phyloP scores from a whole-genome alignment of 2,888 invertebrate species.

The Artemia sinica region DNA sequence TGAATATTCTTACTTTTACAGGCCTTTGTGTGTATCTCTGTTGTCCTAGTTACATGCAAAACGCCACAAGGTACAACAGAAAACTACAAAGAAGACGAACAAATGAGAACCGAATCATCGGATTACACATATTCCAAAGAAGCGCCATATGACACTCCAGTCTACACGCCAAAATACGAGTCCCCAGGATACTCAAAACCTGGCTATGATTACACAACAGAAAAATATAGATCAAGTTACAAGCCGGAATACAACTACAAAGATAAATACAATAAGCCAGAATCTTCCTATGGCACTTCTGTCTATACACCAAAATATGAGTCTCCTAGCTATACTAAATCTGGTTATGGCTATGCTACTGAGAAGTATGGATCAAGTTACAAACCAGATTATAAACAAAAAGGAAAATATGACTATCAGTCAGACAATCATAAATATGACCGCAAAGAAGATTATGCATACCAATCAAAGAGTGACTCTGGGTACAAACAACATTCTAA shows the following conservation, averaged over 20 bases:
- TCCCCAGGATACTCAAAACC: not conserved
- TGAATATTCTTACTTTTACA: too few relatives aligned
- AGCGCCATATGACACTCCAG: too few relatives aligned
- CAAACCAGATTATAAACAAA: not conserved
- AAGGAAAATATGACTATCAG: not conserved
- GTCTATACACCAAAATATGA: too few relatives aligned
- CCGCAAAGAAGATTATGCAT: not conserved
- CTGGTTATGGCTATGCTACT: too few relatives aligned
- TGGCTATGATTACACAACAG: not conserved
- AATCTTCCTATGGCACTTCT: too few relatives aligned
- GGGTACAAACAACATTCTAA: not conserved
- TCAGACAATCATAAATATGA: not conserved
- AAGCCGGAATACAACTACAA: not conserved
- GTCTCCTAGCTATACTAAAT: too few relatives aligned
- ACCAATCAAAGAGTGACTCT: not conserved
- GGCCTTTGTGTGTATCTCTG: too few relatives aligned
- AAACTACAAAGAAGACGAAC: too few relatives aligned
- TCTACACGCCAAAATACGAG: not conserved
- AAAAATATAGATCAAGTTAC: not conserved
- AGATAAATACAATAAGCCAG: not conserved
- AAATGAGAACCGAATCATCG: too few relatives aligned
- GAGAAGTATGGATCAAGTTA: not conserved
- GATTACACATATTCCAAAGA: too few relatives aligned
- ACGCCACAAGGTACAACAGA: too few relatives aligned
- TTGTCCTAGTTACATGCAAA: too few relatives aligned